Evolutionary conservation across 2,888 invertebrate species (phyloP), one percentile per base, ranked within the genome.

Genomic region (Meteorus cinctellus): DNA sequence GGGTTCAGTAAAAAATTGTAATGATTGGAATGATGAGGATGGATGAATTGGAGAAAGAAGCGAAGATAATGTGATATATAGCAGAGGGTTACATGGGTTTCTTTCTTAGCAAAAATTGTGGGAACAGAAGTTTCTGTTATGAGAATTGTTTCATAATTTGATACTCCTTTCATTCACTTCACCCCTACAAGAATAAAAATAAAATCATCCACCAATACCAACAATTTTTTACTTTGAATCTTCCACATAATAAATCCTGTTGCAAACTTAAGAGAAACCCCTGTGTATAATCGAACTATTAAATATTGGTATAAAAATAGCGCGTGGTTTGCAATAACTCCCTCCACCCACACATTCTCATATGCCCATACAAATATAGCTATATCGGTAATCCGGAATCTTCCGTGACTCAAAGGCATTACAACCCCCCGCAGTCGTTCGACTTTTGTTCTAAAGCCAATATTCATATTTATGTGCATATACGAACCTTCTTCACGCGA

Each of bases 381-480:
- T 55, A 70, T 75, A 77, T 81, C 75, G 79, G 72, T 77, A 73
- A 81, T 79, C 81, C 77, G 70, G 75, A 80, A 81, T 80, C 77
- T 81, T 80, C 73, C 81, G 81, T 81, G 81, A 81, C 81, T 80
- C 60, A 69, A 59, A 66, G 77, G 68, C 80, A 79, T 81, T 81
- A 81, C 68, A 75, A 31, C n/a, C 51, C 51, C 67, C 34, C 63
- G 29, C 48, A n/a, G 29, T 74, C 60, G 66, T 74, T 74, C 62
- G 74, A 62, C 74, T 75, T 75, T 75, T 69, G 69, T 76, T 72
- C 75, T 75, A 73, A 45, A 80, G 74, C 80, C 80, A 78, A 81
- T 81, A 81, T 81, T 80, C 81, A 81, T 81, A 81, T 81, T 81
- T 80, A 80, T 76, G 77, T 79, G 78, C 74, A 81, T 81, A 81